Evolutionary conservation across 2,113 vertebrate species (phyloP), one percentile per base, ranked within the genome.

Genomic region (Hirundichthys speculiger): DNA sequence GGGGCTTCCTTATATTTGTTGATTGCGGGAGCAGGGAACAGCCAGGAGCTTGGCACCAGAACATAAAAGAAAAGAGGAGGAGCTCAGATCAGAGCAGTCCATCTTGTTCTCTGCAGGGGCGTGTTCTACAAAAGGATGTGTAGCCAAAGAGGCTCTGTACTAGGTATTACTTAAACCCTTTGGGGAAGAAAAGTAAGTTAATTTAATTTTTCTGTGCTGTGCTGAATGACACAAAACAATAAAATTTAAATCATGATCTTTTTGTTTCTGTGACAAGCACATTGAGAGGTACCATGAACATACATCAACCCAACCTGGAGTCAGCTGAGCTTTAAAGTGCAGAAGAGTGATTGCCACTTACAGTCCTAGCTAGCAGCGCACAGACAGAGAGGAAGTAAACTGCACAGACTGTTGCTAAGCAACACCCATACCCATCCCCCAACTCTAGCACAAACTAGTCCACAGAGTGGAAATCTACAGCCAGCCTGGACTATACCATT

Each of bases 381-480:
- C 62, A 84, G 71, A 82, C 55, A 81, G 68, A 78, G 66, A 13
- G 45, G 58, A 81, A 79, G 59, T 74, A 78, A 63, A 80, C 51
- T 77, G 69, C 73, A 80, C 66, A 75, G 61, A 64, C 77, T 75
- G 84, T 87, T 88, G 83, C 87, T 43, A 60, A 70, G 88, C 85
- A 85, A 87, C 86, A 69, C 88, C 86, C 86, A 71, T 88, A 88
- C 89, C 89, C 89, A 72, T 87, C 89, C 89, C 87, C 89, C 86
- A 85, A 64, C 78, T 81, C 85, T 81, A 88, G 82, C 82, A 88
- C 84, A 82, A 84, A 77, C 63, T 87, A 79, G 84, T 81, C 61
- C 75, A 74, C 76, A 50, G 64, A 79, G 65, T 86, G 78, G 85
- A 86, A 89, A 87, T 54, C 65, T 83, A 83, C 85, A 82, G 83